These are phyloP conservation scores for Drosophila yooni DNA, from an alignment of 2,888 invertebrate genomes.

Conservation along the genomic window DNA sequence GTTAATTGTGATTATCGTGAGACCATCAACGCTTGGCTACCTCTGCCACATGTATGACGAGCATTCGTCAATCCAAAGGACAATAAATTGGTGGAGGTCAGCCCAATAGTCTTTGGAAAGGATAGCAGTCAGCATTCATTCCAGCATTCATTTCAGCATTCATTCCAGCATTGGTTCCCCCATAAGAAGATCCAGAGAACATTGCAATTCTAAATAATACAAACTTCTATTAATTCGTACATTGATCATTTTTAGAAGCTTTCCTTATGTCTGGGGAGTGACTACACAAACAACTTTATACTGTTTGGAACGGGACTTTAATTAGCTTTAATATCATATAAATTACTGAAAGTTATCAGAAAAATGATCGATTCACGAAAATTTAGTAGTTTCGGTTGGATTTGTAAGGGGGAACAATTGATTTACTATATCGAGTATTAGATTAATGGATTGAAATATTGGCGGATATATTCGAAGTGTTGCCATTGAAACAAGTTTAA, in stretches of 20 bases:
- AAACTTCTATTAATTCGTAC: neutral
- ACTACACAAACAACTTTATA: fast-evolving
- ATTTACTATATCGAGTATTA: neutral
- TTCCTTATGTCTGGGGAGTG: neutral
- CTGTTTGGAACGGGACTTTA: neutral
- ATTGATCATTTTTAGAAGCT: neutral
- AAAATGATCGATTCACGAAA: neutral
- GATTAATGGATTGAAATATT: neutral
- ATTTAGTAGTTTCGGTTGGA: neutral
- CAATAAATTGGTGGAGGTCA: neutral
- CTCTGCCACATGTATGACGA: too few species aligned
- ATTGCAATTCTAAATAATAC: neutral
- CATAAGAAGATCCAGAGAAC: neutral
- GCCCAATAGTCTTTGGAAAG: neutral
- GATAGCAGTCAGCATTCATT: neutral
- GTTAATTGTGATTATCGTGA: too few species aligned
- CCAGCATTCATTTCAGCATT: neutral
- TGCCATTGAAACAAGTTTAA: neutral
- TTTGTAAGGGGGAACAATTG: neutral
- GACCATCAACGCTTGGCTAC: too few species aligned
- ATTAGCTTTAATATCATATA: neutral
- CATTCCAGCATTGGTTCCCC: neutral
- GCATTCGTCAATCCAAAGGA: neutral
- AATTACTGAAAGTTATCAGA: neutral
- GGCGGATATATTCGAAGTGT: neutral